Percentiles rank a stretch among this genome's conserved stretches.
Conservation (phyloP, 1,140 invertebrate genomes). For the Coptotermes formosanus region DNA sequence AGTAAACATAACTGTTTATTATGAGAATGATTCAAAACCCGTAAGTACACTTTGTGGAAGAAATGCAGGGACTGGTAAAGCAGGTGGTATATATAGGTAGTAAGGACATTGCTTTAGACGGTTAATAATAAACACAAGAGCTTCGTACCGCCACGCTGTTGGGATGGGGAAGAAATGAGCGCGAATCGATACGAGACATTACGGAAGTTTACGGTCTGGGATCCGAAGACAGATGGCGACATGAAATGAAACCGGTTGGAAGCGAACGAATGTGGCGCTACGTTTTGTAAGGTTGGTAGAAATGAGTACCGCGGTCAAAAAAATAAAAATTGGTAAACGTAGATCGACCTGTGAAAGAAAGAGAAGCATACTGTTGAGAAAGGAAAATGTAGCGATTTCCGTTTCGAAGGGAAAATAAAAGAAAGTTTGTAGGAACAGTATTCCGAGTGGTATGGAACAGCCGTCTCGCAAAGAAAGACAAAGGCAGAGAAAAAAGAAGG, state of each 20-base stretch:
- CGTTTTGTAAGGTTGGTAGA: background rate
- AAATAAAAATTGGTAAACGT: background rate
- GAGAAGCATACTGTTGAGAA: background rate
- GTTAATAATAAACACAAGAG: background rate
- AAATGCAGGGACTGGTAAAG: too few relatives aligned
- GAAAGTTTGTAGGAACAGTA: background rate
- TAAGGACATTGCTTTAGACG: too few relatives aligned
- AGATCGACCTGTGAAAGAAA: background rate
- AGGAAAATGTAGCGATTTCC: background rate
- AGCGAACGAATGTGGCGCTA: background rate
- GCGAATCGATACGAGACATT: background rate
- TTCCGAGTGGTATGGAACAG: background rate
- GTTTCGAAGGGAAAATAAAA: background rate
- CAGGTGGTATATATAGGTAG: too few relatives aligned
- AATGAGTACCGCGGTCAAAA: background rate
- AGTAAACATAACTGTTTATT: too few relatives aligned
- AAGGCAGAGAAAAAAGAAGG: background rate
- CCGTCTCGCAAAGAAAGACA: background rate
- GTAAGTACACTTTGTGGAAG: too few relatives aligned
- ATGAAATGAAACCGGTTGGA: background rate
- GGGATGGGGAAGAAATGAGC: background rate
- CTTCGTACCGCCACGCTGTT: background rate
- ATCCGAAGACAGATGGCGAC: constrained; percentile 6
- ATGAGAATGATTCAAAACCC: too few relatives aligned
- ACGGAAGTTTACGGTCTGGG: background rate